Conservation (phyloP, 2,797 vertebrate species). For the Pteronotus mesoamericanus region DNA sequence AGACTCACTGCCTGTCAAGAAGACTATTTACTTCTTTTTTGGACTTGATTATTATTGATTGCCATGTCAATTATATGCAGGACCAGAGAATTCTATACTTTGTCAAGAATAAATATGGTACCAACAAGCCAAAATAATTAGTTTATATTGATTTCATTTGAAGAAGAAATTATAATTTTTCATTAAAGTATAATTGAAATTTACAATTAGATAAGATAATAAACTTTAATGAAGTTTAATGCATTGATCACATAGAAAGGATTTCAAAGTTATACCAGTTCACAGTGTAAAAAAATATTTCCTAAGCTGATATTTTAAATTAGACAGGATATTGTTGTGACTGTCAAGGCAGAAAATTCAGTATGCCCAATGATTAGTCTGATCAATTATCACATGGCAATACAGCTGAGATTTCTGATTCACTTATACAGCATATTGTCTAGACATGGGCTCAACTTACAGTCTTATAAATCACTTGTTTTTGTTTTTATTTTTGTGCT, state of each 20-base stretch:
- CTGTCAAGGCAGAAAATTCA: not conserved
- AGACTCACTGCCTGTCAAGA: not conserved
- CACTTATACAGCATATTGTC: not conserved
- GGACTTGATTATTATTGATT: not conserved
- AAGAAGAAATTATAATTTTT: not conserved
- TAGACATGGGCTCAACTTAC: not conserved
- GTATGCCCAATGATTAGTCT: not conserved
- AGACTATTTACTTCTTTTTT: not conserved
- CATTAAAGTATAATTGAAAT: not conserved
- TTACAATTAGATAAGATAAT: not conserved
- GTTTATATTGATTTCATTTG: constrained; percentile 12
- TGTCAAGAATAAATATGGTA: constrained; percentile 30
- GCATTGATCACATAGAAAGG: not conserved
- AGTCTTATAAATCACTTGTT: not conserved
- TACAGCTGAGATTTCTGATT: not conserved
- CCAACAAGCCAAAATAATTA: constrained; percentile 29
- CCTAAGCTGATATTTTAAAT: not conserved
- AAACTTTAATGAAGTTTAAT: not conserved
- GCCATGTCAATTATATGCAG: not conserved
- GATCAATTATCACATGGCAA: not conserved
- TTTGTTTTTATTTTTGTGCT: not conserved
- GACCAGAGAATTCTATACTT: not conserved
- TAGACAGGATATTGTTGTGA: not conserved
- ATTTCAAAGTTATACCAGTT: not conserved
- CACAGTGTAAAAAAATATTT: not conserved